Conservation (phyloP, 2,113 vertebrate genomes). For the Peromyscus polionotus region DNA sequence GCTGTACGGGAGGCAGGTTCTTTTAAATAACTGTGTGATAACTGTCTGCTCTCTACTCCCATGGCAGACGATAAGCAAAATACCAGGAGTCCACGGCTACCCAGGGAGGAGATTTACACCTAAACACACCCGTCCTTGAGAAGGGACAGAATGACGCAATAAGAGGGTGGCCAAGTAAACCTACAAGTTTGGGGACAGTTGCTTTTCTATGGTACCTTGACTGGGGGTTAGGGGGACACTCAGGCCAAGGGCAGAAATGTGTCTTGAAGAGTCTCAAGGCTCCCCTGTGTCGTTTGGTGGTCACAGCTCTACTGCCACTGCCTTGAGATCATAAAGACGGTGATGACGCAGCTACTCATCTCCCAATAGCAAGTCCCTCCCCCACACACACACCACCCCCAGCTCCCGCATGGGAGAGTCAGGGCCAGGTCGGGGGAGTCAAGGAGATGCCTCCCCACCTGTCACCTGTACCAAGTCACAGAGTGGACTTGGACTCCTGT, state of each 20-base stretch:
- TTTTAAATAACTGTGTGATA: background rate
- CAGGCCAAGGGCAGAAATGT: rapidly evolving
- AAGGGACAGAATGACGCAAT: too few species aligned
- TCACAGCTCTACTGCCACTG: rapidly evolving
- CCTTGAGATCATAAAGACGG: background rate
- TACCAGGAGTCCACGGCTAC: rapidly evolving
- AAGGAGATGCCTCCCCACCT: background rate
- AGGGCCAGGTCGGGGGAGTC: background rate
- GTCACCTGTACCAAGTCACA: background rate
- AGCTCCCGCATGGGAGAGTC: background rate
- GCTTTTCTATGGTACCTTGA: background rate
- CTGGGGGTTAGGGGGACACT: rapidly evolving
- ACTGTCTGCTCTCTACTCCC: conserved; percentile 48
- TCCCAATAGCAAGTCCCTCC: too few species aligned
- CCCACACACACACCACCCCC: background rate
- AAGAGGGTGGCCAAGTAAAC: rapidly evolving
- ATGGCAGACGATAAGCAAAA: conserved; percentile 1
- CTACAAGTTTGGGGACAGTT: rapidly evolving
- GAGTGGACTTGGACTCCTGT: background rate
- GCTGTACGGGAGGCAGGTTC: background rate
- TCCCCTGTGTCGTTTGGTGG: background rate
- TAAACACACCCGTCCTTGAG: background rate
- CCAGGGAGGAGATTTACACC: too few species aligned
- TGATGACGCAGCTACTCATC: background rate
- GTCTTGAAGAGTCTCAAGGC: rapidly evolving